Base-by-base conservation (phyloP, 2,797 vertebrate species). In the Sternarchorhynchus goeldii region DNA sequence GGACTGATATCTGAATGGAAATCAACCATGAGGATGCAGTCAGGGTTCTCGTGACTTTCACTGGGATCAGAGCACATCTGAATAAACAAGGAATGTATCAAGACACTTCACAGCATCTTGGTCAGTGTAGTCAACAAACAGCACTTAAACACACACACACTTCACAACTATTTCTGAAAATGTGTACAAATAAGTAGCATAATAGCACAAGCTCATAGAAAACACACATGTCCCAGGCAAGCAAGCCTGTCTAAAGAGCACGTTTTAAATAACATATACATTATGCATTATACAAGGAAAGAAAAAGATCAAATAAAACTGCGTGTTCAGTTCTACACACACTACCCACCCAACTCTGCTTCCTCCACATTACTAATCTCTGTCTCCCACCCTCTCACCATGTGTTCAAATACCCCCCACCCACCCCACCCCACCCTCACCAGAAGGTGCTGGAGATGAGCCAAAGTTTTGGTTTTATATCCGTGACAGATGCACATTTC, bases 341-440 rank as follows among this genome's bases (percentile, higher is more conserved):
- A 31, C 21, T 29, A 67, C 69, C 80, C 80, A 81, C 76, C 73
- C 79, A 74, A 41, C 50, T 45, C 68, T 60, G 77, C 80, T 57
- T 66, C 80, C 79, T 77, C 79, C 69, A 73, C 50, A 74, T 53
- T 74, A 45, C 34, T 60, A 78, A 75, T 76, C 78, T 81, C 73
- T 75, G 74, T 70, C 57, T 79, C 21, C 73, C 65, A 80, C 73
- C 72, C 72, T 75, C 76, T 71, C 80, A 80, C 78, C 83, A 82
- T 80, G 83, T 85, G 81, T 78, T 78, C 65, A 80, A 76, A 64
- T 76, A 81, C 59, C 56, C 60, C 65, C 60, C 56, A 34, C 39
- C 34, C 6, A n/a, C 39, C 39, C 31, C 53, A 34, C 73, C 25
- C 59, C 29, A n/a, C 67, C 72, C 29, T 29, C 20, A 68, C 60